These are phyloP conservation scores for Ormia ochracea DNA, from an alignment of 2,888 invertebrate species.

Conservation along the genomic window DNA sequence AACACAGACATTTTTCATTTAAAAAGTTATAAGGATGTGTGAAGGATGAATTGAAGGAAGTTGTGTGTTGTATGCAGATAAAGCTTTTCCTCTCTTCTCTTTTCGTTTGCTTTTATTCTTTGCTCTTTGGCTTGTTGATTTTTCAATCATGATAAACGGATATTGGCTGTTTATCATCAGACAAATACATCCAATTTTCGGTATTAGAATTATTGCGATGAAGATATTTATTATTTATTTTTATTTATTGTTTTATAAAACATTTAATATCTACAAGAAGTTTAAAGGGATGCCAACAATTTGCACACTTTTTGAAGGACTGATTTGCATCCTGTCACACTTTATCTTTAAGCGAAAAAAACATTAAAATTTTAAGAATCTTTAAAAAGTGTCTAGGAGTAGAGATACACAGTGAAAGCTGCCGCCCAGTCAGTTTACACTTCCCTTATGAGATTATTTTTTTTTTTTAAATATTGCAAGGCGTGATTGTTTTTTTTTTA, in stretches of 20 bases:
- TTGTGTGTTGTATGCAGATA: slow-evolving; percentile 9
- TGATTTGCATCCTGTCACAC: no score
- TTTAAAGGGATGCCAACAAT: no score
- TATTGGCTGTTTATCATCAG: slow-evolving; percentile 56
- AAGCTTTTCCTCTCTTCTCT: neutral
- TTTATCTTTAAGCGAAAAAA: no score
- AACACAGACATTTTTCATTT: neutral
- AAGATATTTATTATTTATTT: neutral
- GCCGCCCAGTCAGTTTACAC: no score
- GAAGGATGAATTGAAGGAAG: slow-evolving; percentile 28
- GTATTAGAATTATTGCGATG: neutral
- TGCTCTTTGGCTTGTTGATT: slow-evolving; percentile 49
- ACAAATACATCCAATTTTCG: slow-evolving; percentile 5
- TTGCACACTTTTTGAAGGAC: no score
- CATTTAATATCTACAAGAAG: no score
- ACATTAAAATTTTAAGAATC: no score
- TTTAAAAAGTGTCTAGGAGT: no score
- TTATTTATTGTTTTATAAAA: neutral
- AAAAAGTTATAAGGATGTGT: slow-evolving; percentile 35
- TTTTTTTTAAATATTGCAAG: no score
- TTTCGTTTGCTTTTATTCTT: neutral
- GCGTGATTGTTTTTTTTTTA: no score
- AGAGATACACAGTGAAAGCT: no score
- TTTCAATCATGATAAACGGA: slow-evolving; percentile 59
- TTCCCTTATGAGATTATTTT: no score